Evolutionary conservation across 53 echinoderm and acorn worm species (phyloP), one percentile per base, ranked within the genome.

Genomic region (Stichopus horrens): DNA sequence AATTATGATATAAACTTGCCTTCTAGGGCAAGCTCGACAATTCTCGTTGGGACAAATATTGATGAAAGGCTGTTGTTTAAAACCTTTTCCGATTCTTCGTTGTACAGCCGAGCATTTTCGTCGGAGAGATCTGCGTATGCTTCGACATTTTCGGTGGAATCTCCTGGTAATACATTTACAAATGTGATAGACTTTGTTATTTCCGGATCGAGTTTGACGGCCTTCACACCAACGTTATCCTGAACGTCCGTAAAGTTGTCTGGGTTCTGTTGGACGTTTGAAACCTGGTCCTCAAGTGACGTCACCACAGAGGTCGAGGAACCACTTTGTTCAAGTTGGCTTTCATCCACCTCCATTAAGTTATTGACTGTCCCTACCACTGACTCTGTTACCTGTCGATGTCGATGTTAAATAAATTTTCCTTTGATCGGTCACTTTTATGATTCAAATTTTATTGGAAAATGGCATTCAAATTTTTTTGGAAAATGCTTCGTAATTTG

Each of bases 361-460:
- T 85, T 85, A 18, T 67, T 85, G 2, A 85, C 85, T 57, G 85
- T 85, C 13, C 85, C 85, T 9, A 85, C 68, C 4, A 85, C 85
- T 22, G 85, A 85, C 7, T 22, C 85, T 59, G 85, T 85, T 4
- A 85, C 85, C 85, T 85, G 13, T 4, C 20, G 19, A 7, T 37
- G 37, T 37, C 37, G 37, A 37, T 37, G 37, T 37, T 37, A 2
- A 37, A 37, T 37, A 37, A 37, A 37, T 37, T 37, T 37, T 37
- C 0, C 37, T 1, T 37, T 37, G 37, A 1, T 37, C 37, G 37
- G 2, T 37, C 37, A 37, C 37, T 37, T 2, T 37, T 37, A n/a
- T n/a, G n/a, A n/a, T n/a, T n/a, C n/a, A n/a, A n/a, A n/a, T n/a
- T n/a, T n/a, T n/a, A n/a, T n/a, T 37, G 37, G 2, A 37, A 37